A percentile compares a stretch with the other conserved stretches of the same genome.
phyloP scores from a whole-genome alignment of 2,797 vertebrate genomes.

The Eleutherodactylus coqui region DNA sequence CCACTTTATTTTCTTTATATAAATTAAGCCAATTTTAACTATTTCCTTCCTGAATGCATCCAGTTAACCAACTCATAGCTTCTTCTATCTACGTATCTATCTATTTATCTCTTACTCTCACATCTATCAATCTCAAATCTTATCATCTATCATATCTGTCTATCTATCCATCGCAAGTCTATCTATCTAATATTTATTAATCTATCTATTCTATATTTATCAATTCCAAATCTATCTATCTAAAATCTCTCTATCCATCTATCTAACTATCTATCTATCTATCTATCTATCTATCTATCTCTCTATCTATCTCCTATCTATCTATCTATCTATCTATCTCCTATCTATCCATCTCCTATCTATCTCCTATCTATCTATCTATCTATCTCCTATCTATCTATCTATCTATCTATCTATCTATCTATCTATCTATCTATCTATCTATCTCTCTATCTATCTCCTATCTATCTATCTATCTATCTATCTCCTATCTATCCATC shows the following conservation, averaged over 20 bases:
- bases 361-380: neutral
- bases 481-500: too few relatives aligned
- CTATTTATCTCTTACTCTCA: slow-evolving; percentile 1
- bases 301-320: neutral
- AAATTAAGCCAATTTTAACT: slow-evolving; percentile 21
- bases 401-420: too few relatives aligned
- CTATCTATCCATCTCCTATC: neutral
- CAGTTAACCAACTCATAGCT: neutral
- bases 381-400: neutral
- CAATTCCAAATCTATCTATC: too few relatives aligned
- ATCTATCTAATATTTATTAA: neutral
- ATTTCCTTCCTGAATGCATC: neutral
- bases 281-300: neutral
- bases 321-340: neutral
- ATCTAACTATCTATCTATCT: neutral
- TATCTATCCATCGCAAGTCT: neutral
- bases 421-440: too few relatives aligned
- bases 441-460: too few relatives aligned
- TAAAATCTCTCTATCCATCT: neutral
- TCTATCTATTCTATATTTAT: too few relatives aligned
- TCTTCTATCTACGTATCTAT: neutral
- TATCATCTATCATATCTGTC: neutral
- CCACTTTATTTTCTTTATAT: neutral
- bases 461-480: too few relatives aligned
- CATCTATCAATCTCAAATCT: too few relatives aligned